Evolutionary conservation across 2,113 vertebrate species (phyloP), one percentile per base, ranked within the genome.

Genomic region (Girardinichthys multiradiatus): DNA sequence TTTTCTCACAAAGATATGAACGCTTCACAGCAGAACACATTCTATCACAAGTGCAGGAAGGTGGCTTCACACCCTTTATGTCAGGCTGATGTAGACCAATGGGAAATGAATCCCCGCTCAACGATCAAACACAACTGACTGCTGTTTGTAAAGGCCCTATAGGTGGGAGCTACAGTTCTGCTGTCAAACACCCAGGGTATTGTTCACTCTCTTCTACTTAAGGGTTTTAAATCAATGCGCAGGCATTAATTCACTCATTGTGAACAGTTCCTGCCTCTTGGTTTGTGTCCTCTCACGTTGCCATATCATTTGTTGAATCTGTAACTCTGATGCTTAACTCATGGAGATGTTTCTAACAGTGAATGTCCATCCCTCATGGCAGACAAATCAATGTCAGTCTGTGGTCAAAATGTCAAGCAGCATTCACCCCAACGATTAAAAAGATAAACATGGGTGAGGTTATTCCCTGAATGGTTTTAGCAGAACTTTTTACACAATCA

Each of bases 391-490:
- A 90, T 89, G 84, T 86, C 84, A 81, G 79, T 35, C 71, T 79
- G 82, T 79, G 76, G 82, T 89, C 76, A 87, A 89, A 90, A 93
- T 88, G 85, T 88, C 89, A 88, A 83, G 68, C 37, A 57, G 74
- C 85, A 75, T 77, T 68, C 68, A 68, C 85, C 79, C 72, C 9
- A 39, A 72, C 60, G 70, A 68, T 72, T 72, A 81, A 57, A 82
- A 78, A 85, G 70, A 83, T 73, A 84, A 79, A 80, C 54, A 67
- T 65, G 58, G 66, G 64, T 64, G 79, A 86, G 79, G 80, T 81
- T 77, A 74, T 84, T 88, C 84, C 70, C 74, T 87, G 78, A 90
- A 89, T 86, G 80, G 76, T 59, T 89, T 86, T 31, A 78, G 17
- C 80, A 86, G 84, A 86, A 69, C 27, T 61, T 42, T 73, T 35